Evolutionary conservation across 53 echinoderm and acorn worm species (phyloP), one percentile per base, ranked within the genome.

Genomic region (Zoroaster sp.): DNA sequence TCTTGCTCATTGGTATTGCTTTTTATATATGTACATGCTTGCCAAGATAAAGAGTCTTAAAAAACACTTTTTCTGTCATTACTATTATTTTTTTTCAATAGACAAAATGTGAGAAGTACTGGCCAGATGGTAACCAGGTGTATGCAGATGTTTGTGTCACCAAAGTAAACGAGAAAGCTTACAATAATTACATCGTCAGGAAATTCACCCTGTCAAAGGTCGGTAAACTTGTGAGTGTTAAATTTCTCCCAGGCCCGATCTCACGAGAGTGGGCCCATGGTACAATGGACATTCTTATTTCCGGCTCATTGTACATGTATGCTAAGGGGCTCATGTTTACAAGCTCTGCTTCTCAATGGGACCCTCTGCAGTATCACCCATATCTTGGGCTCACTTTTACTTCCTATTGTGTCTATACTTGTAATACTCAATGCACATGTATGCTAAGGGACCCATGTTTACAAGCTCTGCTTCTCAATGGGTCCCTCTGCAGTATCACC

Each of bases 21-120:
- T 1, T 54, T n/a, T 20, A n/a, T n/a, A n/a, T n/a, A n/a, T n/a
- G n/a, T n/a, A n/a, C n/a, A n/a, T n/a, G n/a, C 23, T 4, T 25
- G 28, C 63, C 10, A 25, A 25, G 1, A 10, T 23, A 0, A 59
- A 1, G 1, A 59, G 63, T 11, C 28, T 59, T 15, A 59, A 28
- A 10, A 1, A 10, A n/a, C 0, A 10, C 11, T 6, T 41, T 21
- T 39, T n/a, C 12, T 42, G 9, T 42, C 40, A 3, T 40, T 5
- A 5, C 20, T 2, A 2, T 21, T 36, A 1, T 15, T 14, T 0
- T 4, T 69, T 21, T n/a, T 34, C 15, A 30, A 28, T 23, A 81
- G 83, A 63, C 7, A 40, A 87, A 87, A 28, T 87, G 87, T 38
- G 47, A 55, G 37, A 35, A 87, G 54, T 87, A 87, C 49, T 87